These are phyloP conservation scores for Parnassius glacialis DNA, from an alignment of 2,888 invertebrate genomes.

Conservation along the genomic window DNA sequence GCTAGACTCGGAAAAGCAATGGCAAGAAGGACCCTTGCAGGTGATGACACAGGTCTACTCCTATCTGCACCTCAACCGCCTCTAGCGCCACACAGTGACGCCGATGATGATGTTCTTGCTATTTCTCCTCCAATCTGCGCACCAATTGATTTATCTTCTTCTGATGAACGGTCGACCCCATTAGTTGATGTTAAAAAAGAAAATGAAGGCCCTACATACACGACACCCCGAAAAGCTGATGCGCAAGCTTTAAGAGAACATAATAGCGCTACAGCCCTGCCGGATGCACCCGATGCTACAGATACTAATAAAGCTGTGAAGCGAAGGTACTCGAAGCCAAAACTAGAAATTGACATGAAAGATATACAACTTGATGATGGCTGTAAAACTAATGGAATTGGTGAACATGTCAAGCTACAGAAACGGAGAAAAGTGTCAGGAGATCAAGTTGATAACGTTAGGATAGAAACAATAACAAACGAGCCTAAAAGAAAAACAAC, in stretches of 20 bases:
- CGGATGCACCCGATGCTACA: conserved; percentile 48
- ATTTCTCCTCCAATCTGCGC: conserved; percentile 70
- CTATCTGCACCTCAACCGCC: conserved; percentile 55
- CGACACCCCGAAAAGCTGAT: conserved; percentile 64
- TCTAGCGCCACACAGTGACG: conserved; percentile 62
- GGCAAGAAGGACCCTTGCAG: conserved; percentile 83
- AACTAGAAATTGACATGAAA: conserved; percentile 74
- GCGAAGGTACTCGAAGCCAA: conserved; percentile 69
- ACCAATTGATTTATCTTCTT: conserved; percentile 74
- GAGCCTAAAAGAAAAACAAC: conserved; percentile 50
- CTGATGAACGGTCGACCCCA: conserved; percentile 70
- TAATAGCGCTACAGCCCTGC: conserved; percentile 48
- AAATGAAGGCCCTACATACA: conserved; percentile 67
- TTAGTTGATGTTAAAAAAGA: conserved; percentile 73
- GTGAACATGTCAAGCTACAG: conserved; percentile 76
- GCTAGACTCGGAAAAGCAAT: conserved; percentile 82
- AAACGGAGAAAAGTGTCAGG: conserved; percentile 78
- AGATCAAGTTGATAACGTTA: conserved; percentile 44
- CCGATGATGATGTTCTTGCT: conserved; percentile 75
- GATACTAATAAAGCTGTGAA: conserved; percentile 64
- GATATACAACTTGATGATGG: conserved; percentile 70
- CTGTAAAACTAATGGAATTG: conserved; percentile 73
- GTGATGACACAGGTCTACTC: conserved; percentile 77
- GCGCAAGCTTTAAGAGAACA: conserved; percentile 70
- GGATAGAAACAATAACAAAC: conserved; percentile 22